Conservation (phyloP, 2,113 vertebrate genomes). For the Epinephelus cyanopodus region DNA sequence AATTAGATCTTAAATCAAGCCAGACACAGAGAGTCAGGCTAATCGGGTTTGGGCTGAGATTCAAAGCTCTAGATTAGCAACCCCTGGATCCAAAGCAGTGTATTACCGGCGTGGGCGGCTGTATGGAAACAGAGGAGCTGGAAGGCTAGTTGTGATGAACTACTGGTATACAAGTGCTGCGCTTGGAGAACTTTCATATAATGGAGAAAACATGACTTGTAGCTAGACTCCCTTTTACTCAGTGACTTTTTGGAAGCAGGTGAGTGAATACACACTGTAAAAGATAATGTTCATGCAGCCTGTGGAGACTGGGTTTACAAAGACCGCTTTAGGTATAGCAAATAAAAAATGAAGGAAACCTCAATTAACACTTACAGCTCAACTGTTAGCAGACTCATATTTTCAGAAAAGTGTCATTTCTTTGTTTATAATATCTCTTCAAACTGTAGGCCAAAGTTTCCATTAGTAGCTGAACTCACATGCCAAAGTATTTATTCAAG, state of each 20-base stretch:
- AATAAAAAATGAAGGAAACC: neutral
- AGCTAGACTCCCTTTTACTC: constrained; percentile 1
- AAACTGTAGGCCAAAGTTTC: constrained; percentile 19
- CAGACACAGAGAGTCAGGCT: constrained; percentile 37
- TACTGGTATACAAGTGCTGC: constrained; percentile 4
- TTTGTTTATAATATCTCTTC: neutral
- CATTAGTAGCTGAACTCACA: constrained; percentile 7
- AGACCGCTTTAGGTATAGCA: no score
- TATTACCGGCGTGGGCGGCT: constrained; percentile 38
- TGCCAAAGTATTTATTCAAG: constrained; percentile 33
- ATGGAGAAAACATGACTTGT: neutral
- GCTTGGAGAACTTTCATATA: constrained; percentile 2
- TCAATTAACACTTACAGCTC: constrained; percentile 10
- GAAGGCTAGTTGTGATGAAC: constrained; percentile 16
- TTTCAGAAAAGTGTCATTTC: neutral
- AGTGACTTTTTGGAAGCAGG: neutral
- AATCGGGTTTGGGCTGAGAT: constrained; percentile 51
- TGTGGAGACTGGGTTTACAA: neutral
- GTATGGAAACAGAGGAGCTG: constrained; percentile 30
- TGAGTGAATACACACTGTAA: constrained; percentile 7
- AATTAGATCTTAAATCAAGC: constrained; percentile 46
- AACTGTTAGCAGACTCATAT: neutral
- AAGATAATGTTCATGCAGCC: neutral
- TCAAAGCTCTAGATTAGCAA: constrained; percentile 54
- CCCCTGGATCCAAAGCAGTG: constrained; percentile 33